phyloP scores from a whole-genome alignment of 35 echinoderm and acorn worm genomes.

The Ophioderma brevispina region DNA sequence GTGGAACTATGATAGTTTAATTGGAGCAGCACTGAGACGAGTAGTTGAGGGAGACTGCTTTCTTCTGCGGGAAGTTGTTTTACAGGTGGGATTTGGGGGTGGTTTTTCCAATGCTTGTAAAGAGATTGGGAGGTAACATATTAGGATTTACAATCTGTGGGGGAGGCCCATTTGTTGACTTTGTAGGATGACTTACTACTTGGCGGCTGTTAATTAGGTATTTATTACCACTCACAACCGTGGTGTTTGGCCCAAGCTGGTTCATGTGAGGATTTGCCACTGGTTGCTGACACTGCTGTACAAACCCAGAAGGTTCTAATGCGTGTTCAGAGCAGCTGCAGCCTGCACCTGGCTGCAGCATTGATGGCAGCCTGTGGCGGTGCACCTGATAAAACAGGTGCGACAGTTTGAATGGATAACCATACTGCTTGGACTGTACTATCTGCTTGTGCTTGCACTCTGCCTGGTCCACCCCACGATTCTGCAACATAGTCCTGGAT shows the following conservation, averaged over 20 bases:
- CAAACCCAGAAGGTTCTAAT: background rate
- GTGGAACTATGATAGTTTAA: constrained; percentile 88
- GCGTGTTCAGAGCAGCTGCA: background rate
- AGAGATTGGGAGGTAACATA: background rate
- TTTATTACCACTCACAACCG: constrained; percentile 10
- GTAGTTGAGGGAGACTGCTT: background rate
- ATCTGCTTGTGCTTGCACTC: background rate
- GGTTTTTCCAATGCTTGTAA: background rate
- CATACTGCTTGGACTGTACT: too few relatives aligned
- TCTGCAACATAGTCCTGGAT: background rate
- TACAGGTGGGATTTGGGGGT: background rate
- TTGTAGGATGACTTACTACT: background rate
- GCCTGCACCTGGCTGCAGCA: background rate
- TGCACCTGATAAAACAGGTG: background rate
- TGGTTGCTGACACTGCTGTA: background rate
- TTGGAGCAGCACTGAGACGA: constrained; percentile 65
- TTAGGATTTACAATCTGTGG: background rate
- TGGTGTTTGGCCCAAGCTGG: constrained; percentile 1
- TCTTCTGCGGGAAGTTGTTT: background rate
- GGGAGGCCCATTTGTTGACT: background rate
- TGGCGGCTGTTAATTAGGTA: background rate
- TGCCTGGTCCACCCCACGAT: background rate
- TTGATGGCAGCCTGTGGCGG: background rate
- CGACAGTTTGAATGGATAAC: background rate
- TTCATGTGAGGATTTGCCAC: background rate